Base-by-base conservation (phyloP, 2,888 invertebrate species). In the Orthosia incerta region DNA sequence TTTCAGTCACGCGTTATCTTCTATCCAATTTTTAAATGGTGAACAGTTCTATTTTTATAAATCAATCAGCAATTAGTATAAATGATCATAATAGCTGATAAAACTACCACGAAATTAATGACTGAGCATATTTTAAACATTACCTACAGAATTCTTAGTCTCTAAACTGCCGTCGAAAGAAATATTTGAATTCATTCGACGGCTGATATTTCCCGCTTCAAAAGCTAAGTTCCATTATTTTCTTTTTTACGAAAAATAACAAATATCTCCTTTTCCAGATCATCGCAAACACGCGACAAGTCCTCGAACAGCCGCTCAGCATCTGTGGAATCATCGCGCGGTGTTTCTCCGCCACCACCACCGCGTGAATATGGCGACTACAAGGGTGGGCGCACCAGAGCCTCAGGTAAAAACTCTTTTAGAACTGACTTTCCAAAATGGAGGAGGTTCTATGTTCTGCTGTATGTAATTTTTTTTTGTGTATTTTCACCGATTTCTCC, bases 261-360 rank as follows among this genome's bases (percentile, higher is more conserved):
- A 13, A 39, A 39, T 13, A 53, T 53, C 7, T 46, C 23, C 13
- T 46, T n/a, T 63, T 84, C 5, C 77, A 96, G 98, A 78, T 93
- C 95, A 55, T 97, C 97, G 0, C 96, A 97, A 69, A 97, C 97
- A 51, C 97, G 98, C 65, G 98, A 98, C 82, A 98, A 98, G 90
- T 97, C 97, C 79, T 97, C 97, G 2, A 93, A 94, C 77, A 97
- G 97, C 45, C 94, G 96, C 4, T 97, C 97, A 20, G 94, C 95
- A 23, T 96, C 96, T 1, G 96, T 96, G 73, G 96, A 96, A 63
- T 96, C 96, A 11, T 93, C 95, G 4, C 94, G 95, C n/a, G 95
- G 93, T 31, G 91, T 93, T 26, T 95, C 96, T 1, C 94, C 96
- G 23, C 94, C 96, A 26, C 93, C 93, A 39, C 90, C 90, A 23